Base-by-base conservation (phyloP, 2,797 vertebrate species). In the Pipistrellus kuhlii region DNA sequence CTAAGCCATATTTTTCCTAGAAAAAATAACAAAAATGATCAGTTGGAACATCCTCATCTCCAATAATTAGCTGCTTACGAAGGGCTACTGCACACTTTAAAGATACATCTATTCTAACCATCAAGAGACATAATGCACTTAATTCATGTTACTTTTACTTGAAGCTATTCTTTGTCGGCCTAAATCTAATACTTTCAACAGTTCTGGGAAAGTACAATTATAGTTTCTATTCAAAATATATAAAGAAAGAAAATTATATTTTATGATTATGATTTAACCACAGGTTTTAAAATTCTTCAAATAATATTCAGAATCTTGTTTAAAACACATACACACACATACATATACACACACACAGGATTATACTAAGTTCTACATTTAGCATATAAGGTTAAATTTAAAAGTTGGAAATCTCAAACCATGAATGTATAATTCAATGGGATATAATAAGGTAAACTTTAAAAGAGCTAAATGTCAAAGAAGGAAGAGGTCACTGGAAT, bases 81-180 rank as follows among this genome's bases (percentile, higher is more conserved):
- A 59, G 53, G 17, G 13, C 17, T 86, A 30, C 32, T 82, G 32
- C 0, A 78, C 18, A n/a, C 13, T 38, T 78, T 55, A 80, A 95
- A 77, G 62, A 59, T 72, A 85, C 30, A 20, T 32, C 20, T 53
- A 76, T 71, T 78, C 25, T 80, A 27, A 84, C 9, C 59, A 89
- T 68, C 55, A 51, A 18, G 15, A 85, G 27, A 64, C 13, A 7
- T 82, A 86, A 88, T 62, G 13, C 8, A 86, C 10, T 86, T 80
- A 46, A 93, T n/a, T 95, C 1, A 88, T 35, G 44, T n/a, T 57
- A 44, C 30, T 94, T 85, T 88, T 88, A 93, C 27, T 78, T 90
- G 62, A 64, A 82, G 48, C 17, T 83, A 41, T 78, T 88, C 25
- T 66, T 94, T 87, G 69, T 75, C 85, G 90, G 72, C 10, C 81